Conservation (phyloP, 2,888 invertebrate genomes). For the Ormyrus labotus region DNA sequence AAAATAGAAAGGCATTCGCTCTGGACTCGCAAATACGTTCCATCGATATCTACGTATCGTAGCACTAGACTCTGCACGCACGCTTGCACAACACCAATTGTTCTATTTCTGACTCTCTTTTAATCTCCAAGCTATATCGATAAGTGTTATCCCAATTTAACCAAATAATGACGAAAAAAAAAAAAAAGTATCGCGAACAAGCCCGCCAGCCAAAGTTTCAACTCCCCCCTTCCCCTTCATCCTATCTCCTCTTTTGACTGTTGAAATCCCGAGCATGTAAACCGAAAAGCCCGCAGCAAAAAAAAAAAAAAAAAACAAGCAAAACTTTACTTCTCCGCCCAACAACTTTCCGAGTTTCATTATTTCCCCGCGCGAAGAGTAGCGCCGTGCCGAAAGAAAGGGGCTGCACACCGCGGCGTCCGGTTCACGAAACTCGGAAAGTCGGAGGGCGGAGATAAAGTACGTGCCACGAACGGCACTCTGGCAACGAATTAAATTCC, state of each 20-base stretch:
- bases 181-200: conserved; percentile 5
- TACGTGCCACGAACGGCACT: not conserved
- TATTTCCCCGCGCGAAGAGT: not conserved
- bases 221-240: too few species aligned
- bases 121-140: conserved; percentile 23
- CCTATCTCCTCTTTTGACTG: not conserved
- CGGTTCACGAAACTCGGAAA: conserved; percentile 15
- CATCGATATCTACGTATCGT: not conserved
- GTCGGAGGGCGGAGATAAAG: not conserved
- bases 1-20: conserved; percentile 5
- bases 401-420: not conserved
- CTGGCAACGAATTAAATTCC: not conserved
- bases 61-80: conserved; percentile 37
- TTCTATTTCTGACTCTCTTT: not conserved
- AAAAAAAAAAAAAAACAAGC: too few species aligned
- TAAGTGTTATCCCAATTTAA: conserved; percentile 32
- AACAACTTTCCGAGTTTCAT: conserved; percentile 38
- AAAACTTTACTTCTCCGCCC: conserved; percentile 25
- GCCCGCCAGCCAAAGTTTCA: conserved; percentile 1
- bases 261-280: conserved; percentile 35
- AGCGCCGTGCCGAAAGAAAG: not conserved
- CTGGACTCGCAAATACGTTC: not conserved
- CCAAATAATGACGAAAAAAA: conserved; percentile 3
- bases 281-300: conserved; percentile 1
- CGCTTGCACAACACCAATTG: conserved; percentile 23